These are phyloP conservation scores for Drosophila nr. fundita DNA, from an alignment of 2,888 invertebrate species.

Conservation along the genomic window DNA sequence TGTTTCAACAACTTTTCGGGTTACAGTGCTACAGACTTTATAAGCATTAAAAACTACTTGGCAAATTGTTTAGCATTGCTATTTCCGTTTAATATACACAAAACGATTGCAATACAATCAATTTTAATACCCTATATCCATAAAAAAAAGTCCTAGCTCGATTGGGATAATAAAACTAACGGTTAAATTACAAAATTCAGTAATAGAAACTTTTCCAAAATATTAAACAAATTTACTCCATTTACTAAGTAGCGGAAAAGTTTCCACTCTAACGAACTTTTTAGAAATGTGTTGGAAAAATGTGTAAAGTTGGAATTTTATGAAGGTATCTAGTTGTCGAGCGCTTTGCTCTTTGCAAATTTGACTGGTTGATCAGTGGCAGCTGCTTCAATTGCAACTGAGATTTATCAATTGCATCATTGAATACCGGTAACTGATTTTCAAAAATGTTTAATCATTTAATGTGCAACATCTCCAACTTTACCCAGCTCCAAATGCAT, in stretches of 20 bases:
- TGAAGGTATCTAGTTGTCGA: not conserved
- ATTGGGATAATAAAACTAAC: not conserved
- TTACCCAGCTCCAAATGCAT: slow-evolving; percentile 65
- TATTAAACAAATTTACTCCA: not conserved
- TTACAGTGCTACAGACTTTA: slow-evolving; percentile 43
- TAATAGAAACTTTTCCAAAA: not conserved
- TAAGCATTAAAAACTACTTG: slow-evolving; percentile 61
- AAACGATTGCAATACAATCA: slow-evolving; percentile 54
- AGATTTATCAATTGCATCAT: slow-evolving; percentile 31
- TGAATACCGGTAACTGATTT: slow-evolving; percentile 14
- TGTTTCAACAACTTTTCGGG: slow-evolving; percentile 48
- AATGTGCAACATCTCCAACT: slow-evolving; percentile 57
- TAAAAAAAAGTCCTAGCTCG: not conserved
- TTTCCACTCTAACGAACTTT: not conserved
- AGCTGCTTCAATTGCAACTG: not conserved
- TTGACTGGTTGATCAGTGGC: not conserved
- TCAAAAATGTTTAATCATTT: slow-evolving; percentile 64
- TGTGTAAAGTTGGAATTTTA: not conserved
- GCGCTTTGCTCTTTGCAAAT: not conserved
- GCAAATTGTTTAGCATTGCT: slow-evolving; percentile 67
- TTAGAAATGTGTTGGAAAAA: not conserved
- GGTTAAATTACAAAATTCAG: not conserved
- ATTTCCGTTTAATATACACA: slow-evolving; percentile 59
- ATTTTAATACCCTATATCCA: slow-evolving; percentile 37
- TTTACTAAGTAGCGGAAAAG: not conserved